Percentiles rank a stretch among this genome's conserved stretches.
phyloP scores from a whole-genome alignment of 2,113 vertebrate species.

The Podarcis raffonei region DNA sequence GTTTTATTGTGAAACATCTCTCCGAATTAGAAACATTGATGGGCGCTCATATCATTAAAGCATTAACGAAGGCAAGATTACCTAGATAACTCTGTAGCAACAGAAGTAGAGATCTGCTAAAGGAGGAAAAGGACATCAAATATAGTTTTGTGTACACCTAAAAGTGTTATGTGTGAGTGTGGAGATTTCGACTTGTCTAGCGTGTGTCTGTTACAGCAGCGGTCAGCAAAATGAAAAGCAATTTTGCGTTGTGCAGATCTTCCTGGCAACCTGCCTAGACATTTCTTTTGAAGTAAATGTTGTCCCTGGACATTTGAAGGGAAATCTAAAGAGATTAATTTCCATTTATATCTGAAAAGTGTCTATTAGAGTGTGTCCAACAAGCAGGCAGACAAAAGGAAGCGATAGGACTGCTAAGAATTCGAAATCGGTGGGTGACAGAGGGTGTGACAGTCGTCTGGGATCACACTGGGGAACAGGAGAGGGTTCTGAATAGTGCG shows the following conservation, averaged over 20 bases:
- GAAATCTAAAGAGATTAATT: background rate
- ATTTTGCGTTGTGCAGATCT: constrained; percentile 1
- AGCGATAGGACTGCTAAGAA: background rate
- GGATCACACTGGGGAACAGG: too few relatives aligned
- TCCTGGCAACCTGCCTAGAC: background rate
- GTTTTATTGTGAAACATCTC: too few relatives aligned
- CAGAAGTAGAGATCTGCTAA: background rate
- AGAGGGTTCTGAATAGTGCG: background rate
- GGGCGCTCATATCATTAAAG: background rate
- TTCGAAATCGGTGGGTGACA: background rate
- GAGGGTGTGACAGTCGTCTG: background rate
- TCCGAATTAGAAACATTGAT: background rate
- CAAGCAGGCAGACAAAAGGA: background rate
- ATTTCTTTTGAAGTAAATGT: background rate
- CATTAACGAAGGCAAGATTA: background rate
- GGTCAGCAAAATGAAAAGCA: background rate
- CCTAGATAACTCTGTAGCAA: background rate
- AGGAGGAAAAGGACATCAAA: background rate
- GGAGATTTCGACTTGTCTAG: background rate
- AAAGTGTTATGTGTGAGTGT: background rate
- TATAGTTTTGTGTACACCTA: background rate
- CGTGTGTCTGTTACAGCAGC: background rate
- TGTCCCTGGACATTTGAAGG: constrained; percentile 1
- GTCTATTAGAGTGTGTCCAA: background rate
- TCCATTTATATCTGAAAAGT: background rate